Evolutionary conservation across 1,140 invertebrate species (phyloP).

Genomic region (Babylonia areolata): DNA sequence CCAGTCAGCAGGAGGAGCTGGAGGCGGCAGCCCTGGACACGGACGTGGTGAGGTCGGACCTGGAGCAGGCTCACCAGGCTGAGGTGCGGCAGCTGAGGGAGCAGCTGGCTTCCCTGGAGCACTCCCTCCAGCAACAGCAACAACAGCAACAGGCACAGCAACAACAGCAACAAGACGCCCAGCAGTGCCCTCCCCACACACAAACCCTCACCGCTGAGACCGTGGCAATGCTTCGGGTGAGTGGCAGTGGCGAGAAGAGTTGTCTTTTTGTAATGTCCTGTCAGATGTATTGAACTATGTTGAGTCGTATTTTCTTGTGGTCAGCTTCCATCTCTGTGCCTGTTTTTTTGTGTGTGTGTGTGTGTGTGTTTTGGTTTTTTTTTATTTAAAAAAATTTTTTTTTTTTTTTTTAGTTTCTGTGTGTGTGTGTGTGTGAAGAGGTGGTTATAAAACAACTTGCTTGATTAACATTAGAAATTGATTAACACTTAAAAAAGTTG

Average conservation of each 20-base stretch:
- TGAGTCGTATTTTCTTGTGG: not conserved
- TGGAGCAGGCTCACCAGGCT: conserved; percentile 57
- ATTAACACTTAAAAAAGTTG: no score
- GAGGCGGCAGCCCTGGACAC: conserved; percentile 42
- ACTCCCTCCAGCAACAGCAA: not conserved
- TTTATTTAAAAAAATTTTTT: no score
- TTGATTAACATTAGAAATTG: no score
- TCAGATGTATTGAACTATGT: not conserved
- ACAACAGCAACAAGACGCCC: no score
- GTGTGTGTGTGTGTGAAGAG: no score
- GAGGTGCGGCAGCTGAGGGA: conserved; percentile 55
- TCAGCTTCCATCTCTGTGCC: no score
- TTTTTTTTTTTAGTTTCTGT: no score
- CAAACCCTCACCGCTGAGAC: not conserved
- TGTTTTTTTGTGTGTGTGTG: not conserved
- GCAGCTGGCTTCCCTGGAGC: conserved; percentile 32
- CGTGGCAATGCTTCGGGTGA: not conserved
- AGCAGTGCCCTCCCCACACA: no score
- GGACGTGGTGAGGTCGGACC: conserved; percentile 44
- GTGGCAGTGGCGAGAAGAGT: not conserved
- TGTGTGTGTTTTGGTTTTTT: not conserved
- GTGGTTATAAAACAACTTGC: no score
- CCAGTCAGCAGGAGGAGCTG: conserved; percentile 48
- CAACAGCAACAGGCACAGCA: not conserved
- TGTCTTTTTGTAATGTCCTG: not conserved